These are phyloP conservation scores for Pristionchus maxplancki DNA, from an alignment of 2,888 invertebrate genomes.

Conservation along the genomic window DNA sequence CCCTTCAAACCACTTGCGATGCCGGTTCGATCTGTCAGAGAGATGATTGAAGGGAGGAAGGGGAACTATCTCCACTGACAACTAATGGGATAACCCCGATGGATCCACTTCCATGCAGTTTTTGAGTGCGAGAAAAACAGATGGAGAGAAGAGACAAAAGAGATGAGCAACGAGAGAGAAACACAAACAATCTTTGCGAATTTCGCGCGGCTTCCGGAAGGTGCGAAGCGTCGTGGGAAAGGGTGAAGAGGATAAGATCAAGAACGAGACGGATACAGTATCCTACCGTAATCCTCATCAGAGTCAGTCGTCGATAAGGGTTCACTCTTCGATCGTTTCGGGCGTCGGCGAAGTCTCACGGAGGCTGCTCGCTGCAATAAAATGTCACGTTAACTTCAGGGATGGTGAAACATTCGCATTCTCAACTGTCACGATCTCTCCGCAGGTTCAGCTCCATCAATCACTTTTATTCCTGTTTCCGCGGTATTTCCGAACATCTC, in stretches of 20 bases:
- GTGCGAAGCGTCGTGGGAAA: neutral
- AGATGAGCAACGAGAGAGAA: neutral
- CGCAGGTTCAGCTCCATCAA: neutral
- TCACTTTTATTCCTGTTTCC: neutral
- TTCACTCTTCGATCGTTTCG: constrained; percentile 51
- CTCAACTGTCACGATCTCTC: neutral
- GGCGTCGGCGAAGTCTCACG: constrained; percentile 33
- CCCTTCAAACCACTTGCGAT: constrained; percentile 12
- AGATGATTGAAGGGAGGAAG: neutral
- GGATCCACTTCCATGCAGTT: neutral
- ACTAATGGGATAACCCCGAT: neutral
- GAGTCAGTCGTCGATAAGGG: constrained; percentile 44
- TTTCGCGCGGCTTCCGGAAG: constrained; percentile 15
- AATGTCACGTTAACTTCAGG: neutral
- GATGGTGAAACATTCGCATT: too few relatives aligned
- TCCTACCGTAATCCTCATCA: constrained; percentile 50
- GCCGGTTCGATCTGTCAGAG: constrained; percentile 24
- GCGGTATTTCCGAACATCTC: neutral
- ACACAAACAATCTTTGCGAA: constrained; percentile 26
- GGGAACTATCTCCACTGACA: neutral
- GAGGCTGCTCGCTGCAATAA: constrained; percentile 44
- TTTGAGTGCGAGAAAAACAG: neutral
- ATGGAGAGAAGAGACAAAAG: neutral
- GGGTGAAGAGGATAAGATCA: neutral
- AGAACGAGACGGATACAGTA: neutral